Evolutionary conservation across 2,888 invertebrate species (phyloP), one percentile per base, ranked within the genome.

Genomic region (Drosophila quinaria): DNA sequence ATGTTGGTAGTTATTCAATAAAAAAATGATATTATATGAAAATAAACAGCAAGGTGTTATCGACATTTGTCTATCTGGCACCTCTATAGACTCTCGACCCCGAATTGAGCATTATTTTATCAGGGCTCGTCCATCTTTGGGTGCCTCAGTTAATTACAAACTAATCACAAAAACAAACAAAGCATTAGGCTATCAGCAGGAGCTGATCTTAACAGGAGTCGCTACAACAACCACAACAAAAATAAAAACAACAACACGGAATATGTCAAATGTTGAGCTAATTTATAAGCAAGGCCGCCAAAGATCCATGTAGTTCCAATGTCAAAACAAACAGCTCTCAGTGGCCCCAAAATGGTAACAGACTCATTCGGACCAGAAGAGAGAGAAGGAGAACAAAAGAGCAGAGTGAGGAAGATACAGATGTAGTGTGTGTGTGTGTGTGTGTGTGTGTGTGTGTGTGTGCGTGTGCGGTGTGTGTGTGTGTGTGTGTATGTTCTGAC

Each of bases 1-100:
- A 76, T 70, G 49, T 62, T 39, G 62, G 47, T 67, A 50, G 49
- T 78, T 72, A 89, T 84, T 87, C 79, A 82, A 75, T 56, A 51
- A 52, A 52, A 41, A 9, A 17, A 17, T 17, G 22, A 10, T n/a
- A 35, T 39, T 39, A 29, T 59, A 46, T 54, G 25, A 61, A 33
- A 31, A 46, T 11, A 46, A 17, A 17, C 22, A 19, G 25, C 72
- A 69, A 74, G 78, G 83, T 72, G 83, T 62, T 80, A 86, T 78
- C 82, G 70, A 68, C 88, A 82, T 88, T 87, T 89, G 88, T 88
- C 88, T 88, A 82, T 76, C 76, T 79, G 80, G 50, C 80, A 85
- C 87, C 85, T 86, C 42, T 0, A 4, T 10, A 25, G 19, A 5
- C n/a, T 4, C 37, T 29, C 29, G 37, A 46, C 46, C 55, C 54